phyloP scores from a whole-genome alignment of 37 sponge, comb jelly and placozoan species.

The Chondrosia reniformis region DNA sequence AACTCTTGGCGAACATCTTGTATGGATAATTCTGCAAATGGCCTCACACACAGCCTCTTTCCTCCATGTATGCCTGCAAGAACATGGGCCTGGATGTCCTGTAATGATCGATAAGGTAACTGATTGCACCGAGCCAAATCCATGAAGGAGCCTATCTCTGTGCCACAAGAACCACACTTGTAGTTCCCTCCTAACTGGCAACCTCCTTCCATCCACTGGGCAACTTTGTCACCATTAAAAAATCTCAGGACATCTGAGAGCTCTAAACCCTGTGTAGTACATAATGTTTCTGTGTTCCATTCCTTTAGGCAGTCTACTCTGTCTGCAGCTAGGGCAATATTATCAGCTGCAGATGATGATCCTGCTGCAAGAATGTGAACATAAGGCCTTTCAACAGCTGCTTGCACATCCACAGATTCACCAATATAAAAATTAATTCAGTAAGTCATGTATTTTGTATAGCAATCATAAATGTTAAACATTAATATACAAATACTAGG shows the following conservation, averaged over 20 bases:
- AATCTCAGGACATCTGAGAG: slow-evolving; percentile 20
- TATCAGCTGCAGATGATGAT: slow-evolving; percentile 24
- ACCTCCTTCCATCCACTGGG: slow-evolving; percentile 40
- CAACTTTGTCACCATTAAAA: slow-evolving; percentile 33
- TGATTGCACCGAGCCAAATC: slow-evolving; percentile 17
- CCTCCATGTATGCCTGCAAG: slow-evolving; percentile 22
- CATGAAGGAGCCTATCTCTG: slow-evolving; percentile 7
- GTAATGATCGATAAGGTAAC: background rate
- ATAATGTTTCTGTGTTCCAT: background rate
- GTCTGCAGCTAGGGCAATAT: slow-evolving; percentile 25
- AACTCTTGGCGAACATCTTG: slow-evolving; percentile 16
- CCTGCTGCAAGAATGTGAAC: slow-evolving; percentile 27
- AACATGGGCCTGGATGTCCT: slow-evolving; percentile 20
- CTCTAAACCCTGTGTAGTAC: slow-evolving; percentile 6
- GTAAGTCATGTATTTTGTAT: too few species aligned
- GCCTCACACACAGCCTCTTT: slow-evolving; percentile 7
- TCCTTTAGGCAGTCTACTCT: slow-evolving; percentile 29
- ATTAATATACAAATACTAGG: too few species aligned
- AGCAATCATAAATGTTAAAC: too few species aligned
- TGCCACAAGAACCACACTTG: slow-evolving; percentile 43
- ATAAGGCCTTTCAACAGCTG: slow-evolving; percentile 15
- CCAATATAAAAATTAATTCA: too few species aligned
- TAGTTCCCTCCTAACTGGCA: slow-evolving; percentile 31
- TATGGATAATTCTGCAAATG: slow-evolving; percentile 11
- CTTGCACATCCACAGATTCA: slow-evolving; percentile 18